Conservation (phyloP, 1,140 invertebrate species). For the Sarcophaga peregrina region DNA sequence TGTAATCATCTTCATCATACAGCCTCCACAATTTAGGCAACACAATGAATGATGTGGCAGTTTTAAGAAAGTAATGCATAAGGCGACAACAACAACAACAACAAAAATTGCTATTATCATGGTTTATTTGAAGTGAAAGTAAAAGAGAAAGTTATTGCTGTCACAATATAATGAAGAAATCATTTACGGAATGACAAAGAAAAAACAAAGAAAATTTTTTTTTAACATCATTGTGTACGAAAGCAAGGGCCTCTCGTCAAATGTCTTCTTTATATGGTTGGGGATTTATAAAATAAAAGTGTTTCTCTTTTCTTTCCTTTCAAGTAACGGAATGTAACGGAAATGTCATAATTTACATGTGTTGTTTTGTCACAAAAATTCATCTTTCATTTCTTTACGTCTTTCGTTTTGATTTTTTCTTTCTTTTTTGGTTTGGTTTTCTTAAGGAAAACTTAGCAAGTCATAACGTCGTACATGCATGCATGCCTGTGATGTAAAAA, state of each 20-base stretch:
- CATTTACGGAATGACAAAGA: neutral
- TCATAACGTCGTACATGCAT: neutral
- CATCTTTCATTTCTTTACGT: neutral
- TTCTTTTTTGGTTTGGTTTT: neutral
- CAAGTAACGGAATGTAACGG: neutral
- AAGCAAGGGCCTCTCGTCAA: neutral
- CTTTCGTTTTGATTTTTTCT: no score
- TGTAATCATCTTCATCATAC: neutral
- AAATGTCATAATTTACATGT: conserved; percentile 27
- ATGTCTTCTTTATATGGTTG: neutral
- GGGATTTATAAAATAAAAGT: neutral
- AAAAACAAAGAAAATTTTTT: neutral
- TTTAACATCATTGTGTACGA: neutral
- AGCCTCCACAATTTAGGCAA: neutral
- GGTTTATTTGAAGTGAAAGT: neutral
- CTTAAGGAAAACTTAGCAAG: neutral
- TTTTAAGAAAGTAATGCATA: neutral
- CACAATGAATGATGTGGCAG: neutral
- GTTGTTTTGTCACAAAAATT: conserved; percentile 16
- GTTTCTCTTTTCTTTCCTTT: neutral
- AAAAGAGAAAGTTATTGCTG: neutral
- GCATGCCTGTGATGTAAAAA: neutral
- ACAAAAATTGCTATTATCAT: neutral
- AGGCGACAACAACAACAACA: neutral
- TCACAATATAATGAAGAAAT: neutral